Percentiles rank a stretch among this genome's conserved stretches.
Conservation (phyloP, 2,113 vertebrate genomes). For the Pangasianodon hypophthalmus region DNA sequence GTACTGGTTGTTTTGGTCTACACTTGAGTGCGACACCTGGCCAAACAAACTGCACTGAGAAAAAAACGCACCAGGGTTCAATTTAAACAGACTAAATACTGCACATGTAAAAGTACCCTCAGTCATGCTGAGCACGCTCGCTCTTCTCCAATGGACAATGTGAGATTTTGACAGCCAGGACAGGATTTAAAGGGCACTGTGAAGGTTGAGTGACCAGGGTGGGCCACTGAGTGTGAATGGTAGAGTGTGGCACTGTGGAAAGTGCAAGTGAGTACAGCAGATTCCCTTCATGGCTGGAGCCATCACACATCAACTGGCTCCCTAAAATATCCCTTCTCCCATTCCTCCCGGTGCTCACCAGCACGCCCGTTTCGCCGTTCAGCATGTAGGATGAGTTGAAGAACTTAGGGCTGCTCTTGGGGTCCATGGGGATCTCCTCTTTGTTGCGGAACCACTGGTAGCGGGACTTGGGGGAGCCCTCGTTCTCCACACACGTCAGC, state of each 20-base stretch:
- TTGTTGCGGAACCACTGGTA: conserved; percentile 94
- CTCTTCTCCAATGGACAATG: not conserved
- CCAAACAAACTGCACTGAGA: not conserved
- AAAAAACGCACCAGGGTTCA: not conserved
- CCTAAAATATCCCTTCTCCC: conserved; percentile 73
- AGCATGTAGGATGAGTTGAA: conserved; percentile 88
- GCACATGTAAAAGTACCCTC: conserved; percentile 1
- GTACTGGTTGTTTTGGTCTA: not conserved
- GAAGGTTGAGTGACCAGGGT: conserved; percentile 51
- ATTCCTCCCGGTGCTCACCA: conserved; percentile 79
- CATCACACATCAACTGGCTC: conserved; percentile 74
- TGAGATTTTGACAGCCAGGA: conserved; percentile 16
- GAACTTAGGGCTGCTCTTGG: conserved; percentile 78
- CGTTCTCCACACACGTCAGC: conserved; percentile 85
- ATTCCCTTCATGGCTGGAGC: conserved; percentile 72
- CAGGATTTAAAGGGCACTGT: conserved; percentile 49
- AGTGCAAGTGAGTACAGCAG: conserved; percentile 74
- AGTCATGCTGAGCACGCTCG: not conserved
- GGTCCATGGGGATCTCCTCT: conserved; percentile 80
- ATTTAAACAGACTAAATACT: not conserved
- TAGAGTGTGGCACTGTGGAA: conserved; percentile 64
- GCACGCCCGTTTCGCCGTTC: conserved; percentile 80
- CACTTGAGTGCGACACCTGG: not conserved
- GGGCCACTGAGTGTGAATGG: conserved; percentile 45
- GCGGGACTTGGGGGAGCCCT: conserved; percentile 87